Conservation (phyloP, 2,888 invertebrate species). For the Vandiemenella viatica region DNA sequence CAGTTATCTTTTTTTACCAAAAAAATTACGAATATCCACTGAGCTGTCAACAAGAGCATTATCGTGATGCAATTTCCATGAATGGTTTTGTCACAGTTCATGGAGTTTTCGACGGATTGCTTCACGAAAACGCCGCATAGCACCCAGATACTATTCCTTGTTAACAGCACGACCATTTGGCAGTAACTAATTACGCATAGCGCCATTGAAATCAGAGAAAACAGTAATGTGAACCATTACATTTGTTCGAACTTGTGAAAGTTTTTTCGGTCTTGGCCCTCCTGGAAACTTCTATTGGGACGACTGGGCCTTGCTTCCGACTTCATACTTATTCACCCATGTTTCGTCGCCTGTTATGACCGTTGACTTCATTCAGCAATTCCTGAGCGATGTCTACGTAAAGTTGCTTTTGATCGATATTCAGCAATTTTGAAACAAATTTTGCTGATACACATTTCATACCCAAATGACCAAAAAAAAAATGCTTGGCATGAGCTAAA, state of each 20-base stretch:
- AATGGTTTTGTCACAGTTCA: background rate
- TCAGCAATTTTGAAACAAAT: too few species aligned
- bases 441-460: too few species aligned
- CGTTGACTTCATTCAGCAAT: background rate
- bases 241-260: too few species aligned
- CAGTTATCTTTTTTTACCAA: background rate
- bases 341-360: background rate
- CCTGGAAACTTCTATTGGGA: background rate
- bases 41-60: background rate
- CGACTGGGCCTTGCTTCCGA: background rate
- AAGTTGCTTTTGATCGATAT: too few species aligned
- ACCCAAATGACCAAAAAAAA: too few species aligned
- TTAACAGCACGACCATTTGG: background rate
- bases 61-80: background rate
- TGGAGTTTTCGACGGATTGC: background rate
- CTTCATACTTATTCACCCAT: background rate
- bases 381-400: too few species aligned
- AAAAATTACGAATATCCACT: background rate
- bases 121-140: background rate
- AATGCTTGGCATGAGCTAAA: too few species aligned
- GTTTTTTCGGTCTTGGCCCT: background rate
- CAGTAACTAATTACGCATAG: background rate
- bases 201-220: background rate
- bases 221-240: background rate
- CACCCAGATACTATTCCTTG: background rate